Conservation (phyloP, 2,113 vertebrate species). For the Psephotus haematonotus region DNA sequence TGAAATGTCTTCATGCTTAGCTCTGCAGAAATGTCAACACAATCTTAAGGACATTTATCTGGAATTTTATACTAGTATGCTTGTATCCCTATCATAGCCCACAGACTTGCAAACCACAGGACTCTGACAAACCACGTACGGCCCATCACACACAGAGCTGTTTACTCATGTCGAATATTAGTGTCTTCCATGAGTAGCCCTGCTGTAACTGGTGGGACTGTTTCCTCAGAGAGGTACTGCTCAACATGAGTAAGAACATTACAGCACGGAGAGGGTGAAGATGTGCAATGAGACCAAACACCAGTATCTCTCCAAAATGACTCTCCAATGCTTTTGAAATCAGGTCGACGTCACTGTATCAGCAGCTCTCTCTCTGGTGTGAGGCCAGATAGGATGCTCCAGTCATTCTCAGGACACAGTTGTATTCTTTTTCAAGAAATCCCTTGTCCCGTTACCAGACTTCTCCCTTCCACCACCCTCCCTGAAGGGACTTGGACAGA, state of each 20-base stretch:
- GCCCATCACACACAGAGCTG: neutral
- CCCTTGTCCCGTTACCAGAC: neutral
- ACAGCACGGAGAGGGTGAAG: neutral
- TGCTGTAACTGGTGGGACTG: neutral
- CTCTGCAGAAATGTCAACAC: neutral
- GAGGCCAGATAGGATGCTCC: neutral
- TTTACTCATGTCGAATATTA: neutral
- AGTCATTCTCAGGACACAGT: neutral
- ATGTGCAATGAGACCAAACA: neutral
- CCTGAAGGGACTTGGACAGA: neutral
- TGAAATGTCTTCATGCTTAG: neutral
- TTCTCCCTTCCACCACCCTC: neutral
- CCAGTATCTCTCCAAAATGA: neutral
- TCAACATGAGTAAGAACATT: neutral
- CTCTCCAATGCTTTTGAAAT: neutral
- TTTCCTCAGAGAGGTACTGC: neutral
- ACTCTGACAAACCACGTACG: neutral
- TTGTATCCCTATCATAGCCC: neutral
- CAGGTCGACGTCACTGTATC: neutral
- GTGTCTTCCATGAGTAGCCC: neutral
- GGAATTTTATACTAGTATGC: neutral
- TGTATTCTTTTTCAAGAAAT: neutral
- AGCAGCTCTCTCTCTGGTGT: neutral
- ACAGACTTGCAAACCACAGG: neutral
- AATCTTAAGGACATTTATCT: neutral